Evolutionary conservation across 2,888 invertebrate genomes (phyloP).

Genomic region (Graphium colonna): DNA sequence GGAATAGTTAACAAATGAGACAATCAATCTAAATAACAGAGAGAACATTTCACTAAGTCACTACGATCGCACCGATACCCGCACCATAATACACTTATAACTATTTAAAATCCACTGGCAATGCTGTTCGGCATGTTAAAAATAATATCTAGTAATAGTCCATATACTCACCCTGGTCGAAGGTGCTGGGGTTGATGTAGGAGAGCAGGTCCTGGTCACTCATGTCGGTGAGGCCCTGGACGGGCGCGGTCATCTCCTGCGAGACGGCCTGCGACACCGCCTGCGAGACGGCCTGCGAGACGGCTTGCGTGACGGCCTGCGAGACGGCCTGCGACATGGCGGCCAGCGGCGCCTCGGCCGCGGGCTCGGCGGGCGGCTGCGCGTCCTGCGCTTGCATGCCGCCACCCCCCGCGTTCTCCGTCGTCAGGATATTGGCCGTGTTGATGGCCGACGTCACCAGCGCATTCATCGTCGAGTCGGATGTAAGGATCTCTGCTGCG

Average conservation of each 20-base stretch:
- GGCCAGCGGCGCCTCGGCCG: slow-evolving; percentile 57
- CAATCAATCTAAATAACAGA: slow-evolving; percentile 15
- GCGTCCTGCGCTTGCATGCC: slow-evolving; percentile 41
- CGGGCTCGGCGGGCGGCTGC: slow-evolving; percentile 53
- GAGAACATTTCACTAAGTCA: slow-evolving; percentile 10
- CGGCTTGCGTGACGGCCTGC: slow-evolving; percentile 72
- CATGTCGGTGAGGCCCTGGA: slow-evolving; percentile 88
- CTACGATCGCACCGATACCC: slow-evolving; percentile 7
- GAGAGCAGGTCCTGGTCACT: slow-evolving; percentile 93
- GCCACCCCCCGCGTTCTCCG: slow-evolving; percentile 48
- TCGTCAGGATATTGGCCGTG: slow-evolving; percentile 68
- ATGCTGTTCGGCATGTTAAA: slow-evolving; percentile 12
- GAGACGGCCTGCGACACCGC: slow-evolving; percentile 72
- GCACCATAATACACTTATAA: not conserved
- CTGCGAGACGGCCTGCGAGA: slow-evolving; percentile 70
- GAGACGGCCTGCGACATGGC: slow-evolving; percentile 77
- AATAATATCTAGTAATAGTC: slow-evolving; percentile 40
- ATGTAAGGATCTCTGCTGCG: slow-evolving; percentile 85
- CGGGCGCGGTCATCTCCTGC: slow-evolving; percentile 81
- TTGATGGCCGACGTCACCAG: slow-evolving; percentile 77
- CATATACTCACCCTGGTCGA: slow-evolving; percentile 87
- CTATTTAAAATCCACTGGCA: not conserved
- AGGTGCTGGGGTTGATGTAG: slow-evolving; percentile 93
- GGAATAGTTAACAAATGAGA: slow-evolving; percentile 53
- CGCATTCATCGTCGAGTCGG: slow-evolving; percentile 80